Evolutionary conservation across 2,113 vertebrate genomes (phyloP).

Genomic region (Paraplagusia blochii): DNA sequence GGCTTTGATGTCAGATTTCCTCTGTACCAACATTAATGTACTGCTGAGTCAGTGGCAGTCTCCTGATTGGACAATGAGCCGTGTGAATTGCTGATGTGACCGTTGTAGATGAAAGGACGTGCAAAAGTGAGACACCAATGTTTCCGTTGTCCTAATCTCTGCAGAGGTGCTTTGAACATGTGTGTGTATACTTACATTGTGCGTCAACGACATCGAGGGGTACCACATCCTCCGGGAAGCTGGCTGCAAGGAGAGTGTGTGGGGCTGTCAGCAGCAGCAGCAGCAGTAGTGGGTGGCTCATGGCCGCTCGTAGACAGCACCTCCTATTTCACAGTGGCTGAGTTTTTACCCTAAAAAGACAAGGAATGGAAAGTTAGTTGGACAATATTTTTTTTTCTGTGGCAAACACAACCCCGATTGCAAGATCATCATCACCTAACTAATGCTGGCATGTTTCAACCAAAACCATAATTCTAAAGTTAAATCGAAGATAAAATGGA

Average conservation of each 20-base stretch:
- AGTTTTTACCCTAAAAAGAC: slow-evolving; percentile 81
- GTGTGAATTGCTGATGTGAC: slow-evolving; percentile 30
- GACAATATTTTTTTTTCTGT: too few species aligned
- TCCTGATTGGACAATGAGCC: slow-evolving; percentile 29
- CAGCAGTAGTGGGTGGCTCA: slow-evolving; percentile 84
- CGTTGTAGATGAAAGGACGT: neutral
- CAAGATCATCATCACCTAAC: too few species aligned
- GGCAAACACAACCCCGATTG: too few species aligned
- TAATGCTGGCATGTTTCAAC: too few species aligned
- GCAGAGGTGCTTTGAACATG: slow-evolving; percentile 7
- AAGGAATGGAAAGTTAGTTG: slow-evolving; percentile 13
- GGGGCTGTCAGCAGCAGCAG: slow-evolving; percentile 76
- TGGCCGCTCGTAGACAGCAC: slow-evolving; percentile 76
- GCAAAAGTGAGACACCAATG: neutral
- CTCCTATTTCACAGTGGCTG: slow-evolving; percentile 68
- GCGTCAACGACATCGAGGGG: slow-evolving; percentile 88
- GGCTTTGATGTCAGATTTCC: slow-evolving; percentile 19
- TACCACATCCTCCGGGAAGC: slow-evolving; percentile 90
- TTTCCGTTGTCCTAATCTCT: neutral
- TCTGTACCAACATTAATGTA: slow-evolving; percentile 47
- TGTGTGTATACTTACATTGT: slow-evolving; percentile 84
- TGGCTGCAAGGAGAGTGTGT: slow-evolving; percentile 78
- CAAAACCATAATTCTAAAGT: too few species aligned
- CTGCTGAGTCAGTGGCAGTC: slow-evolving; percentile 28
- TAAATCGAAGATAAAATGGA: too few species aligned